Evolutionary conservation across 2,797 vertebrate species (phyloP).

Genomic region (Oreochromis grahami): DNA sequence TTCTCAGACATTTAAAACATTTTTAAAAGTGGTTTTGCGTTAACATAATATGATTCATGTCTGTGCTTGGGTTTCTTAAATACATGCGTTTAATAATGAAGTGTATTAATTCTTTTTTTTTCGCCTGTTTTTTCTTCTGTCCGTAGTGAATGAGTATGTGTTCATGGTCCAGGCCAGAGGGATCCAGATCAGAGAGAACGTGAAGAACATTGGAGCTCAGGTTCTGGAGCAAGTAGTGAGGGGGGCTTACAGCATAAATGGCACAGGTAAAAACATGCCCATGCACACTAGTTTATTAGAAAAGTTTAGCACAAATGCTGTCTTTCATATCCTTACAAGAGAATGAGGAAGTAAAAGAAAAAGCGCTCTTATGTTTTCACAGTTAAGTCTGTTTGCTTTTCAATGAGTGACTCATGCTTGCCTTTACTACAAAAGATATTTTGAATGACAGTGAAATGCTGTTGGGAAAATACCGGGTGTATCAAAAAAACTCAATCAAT

Average conservation of each 20-base stretch:
- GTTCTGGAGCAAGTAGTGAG: slow-evolving; percentile 95
- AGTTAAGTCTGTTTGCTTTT: not conserved
- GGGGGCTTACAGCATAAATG: slow-evolving; percentile 85
- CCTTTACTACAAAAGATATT: not conserved
- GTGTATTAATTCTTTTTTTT: not conserved
- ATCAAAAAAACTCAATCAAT: not conserved
- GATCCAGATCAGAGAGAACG: slow-evolving; percentile 91
- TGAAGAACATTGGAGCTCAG: slow-evolving; percentile 91
- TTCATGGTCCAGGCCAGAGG: slow-evolving; percentile 98
- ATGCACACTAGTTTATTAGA: not conserved
- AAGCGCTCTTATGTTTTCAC: not conserved
- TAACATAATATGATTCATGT: not conserved
- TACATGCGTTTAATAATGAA: not conserved
- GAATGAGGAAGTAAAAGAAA: not conserved
- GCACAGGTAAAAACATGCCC: slow-evolving; percentile 81
- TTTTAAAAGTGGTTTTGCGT: not conserved
- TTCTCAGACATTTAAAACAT: not conserved
- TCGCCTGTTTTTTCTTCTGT: not conserved
- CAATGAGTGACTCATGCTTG: not conserved
- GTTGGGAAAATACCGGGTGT: not conserved
- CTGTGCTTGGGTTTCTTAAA: not conserved
- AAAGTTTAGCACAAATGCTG: not conserved
- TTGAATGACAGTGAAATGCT: not conserved
- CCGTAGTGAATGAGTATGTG: slow-evolving; percentile 95
- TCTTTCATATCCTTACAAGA: not conserved